These are phyloP conservation scores for Rissa tridactyla DNA, from an alignment of 2,113 vertebrate species.

Conservation along the genomic window DNA sequence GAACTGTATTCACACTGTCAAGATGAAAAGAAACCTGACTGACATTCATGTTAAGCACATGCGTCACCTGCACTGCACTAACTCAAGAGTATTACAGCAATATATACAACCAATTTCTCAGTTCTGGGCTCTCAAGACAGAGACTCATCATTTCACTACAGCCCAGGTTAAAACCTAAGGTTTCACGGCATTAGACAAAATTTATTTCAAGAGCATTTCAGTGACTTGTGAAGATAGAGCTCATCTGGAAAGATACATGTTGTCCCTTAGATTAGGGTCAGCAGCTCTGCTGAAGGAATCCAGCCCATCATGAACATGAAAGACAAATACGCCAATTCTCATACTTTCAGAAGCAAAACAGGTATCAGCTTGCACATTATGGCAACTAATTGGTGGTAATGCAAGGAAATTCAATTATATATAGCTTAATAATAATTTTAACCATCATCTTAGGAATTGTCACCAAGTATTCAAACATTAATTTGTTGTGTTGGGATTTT, in stretches of 20 bases:
- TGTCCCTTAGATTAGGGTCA: neutral
- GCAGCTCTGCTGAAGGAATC: neutral
- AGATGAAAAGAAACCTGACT: neutral
- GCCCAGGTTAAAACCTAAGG: neutral
- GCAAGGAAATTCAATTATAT: neutral
- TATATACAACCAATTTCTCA: neutral
- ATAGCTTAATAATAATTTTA: neutral
- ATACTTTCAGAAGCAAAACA: neutral
- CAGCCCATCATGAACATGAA: neutral
- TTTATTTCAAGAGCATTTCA: neutral
- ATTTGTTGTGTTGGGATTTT: neutral
- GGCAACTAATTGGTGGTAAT: neutral
- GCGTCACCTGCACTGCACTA: neutral
- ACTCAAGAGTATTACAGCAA: neutral
- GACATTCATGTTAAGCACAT: neutral
- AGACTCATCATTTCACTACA: neutral
- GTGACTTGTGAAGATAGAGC: neutral
- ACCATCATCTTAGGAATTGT: neutral
- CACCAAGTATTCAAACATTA: neutral
- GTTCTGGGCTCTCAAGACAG: neutral
- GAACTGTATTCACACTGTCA: neutral
- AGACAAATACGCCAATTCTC: fast-evolving
- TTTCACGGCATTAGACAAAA: neutral
- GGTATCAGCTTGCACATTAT: neutral
- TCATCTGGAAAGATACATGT: neutral